phyloP scores from a whole-genome alignment of 2,888 invertebrate species.

The Embidobia sp. region DNA sequence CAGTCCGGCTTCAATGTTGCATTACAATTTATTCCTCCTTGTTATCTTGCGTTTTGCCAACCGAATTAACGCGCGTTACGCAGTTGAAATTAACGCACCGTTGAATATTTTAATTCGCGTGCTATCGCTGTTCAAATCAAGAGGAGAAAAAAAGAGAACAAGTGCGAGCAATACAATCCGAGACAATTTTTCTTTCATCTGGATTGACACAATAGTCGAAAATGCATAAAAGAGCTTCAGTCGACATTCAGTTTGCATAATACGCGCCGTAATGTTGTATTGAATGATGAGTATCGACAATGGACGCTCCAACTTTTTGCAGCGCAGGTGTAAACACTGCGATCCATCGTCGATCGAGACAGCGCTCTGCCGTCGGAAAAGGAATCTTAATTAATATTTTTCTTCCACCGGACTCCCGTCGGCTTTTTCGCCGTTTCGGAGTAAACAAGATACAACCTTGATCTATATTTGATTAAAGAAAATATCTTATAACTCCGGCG shows the following conservation, averaged over 20 bases:
- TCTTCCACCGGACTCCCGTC: background rate
- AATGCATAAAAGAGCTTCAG: slow-evolving; percentile 25
- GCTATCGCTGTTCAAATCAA: background rate
- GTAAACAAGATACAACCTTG: slow-evolving; percentile 34
- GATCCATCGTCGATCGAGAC: background rate
- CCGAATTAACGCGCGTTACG: slow-evolving; percentile 34
- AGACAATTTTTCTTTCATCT: slow-evolving; percentile 41
- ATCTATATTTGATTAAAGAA: slow-evolving; percentile 53
- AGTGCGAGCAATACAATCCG: background rate
- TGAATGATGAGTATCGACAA: slow-evolving; percentile 22
- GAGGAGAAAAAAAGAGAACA: background rate
- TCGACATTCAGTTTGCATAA: slow-evolving; percentile 30
- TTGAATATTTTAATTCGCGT: slow-evolving; percentile 53
- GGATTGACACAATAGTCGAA: slow-evolving; percentile 12
- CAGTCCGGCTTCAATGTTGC: slow-evolving; percentile 55
- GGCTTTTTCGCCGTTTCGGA: slow-evolving; percentile 1
- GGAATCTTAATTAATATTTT: slow-evolving; percentile 7
- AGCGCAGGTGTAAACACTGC: too few relatives aligned
- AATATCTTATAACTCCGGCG: slow-evolving; percentile 33
- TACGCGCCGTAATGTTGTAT: slow-evolving; percentile 12
- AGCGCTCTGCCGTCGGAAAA: background rate
- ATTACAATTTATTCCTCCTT: slow-evolving; percentile 58
- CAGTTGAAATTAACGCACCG: slow-evolving; percentile 28
- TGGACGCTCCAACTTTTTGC: too few relatives aligned
- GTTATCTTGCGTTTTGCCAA: slow-evolving; percentile 52